A percentile compares a stretch with the other conserved stretches of the same genome.
Conservation (phyloP, 2,797 vertebrate genomes). For the Premnoplex brunnescens region DNA sequence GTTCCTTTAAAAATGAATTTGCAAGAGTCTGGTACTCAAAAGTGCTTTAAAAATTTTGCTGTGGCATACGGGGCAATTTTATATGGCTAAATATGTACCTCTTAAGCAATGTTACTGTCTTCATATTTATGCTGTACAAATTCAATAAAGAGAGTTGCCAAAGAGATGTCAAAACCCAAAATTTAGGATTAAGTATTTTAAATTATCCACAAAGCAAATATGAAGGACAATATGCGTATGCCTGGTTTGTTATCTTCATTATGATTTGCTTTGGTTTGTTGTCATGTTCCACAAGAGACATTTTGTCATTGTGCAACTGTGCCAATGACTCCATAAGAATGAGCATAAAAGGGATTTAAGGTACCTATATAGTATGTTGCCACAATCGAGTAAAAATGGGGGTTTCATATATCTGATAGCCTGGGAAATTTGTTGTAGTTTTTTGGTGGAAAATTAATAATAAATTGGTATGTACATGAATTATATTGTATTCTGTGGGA, state of each 20-base stretch:
- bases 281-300: neutral
- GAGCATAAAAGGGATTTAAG: neutral
- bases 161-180: neutral
- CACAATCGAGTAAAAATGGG: neutral
- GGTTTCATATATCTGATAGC: neutral
- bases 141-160: neutral
- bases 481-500: neutral
- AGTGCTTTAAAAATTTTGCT: neutral
- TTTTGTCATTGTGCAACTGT: neutral
- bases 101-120: neutral
- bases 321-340: neutral
- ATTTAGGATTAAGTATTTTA: neutral
- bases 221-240: accelerated
- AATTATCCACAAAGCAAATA: neutral
- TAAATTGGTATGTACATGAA: neutral
- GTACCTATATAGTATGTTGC: neutral
- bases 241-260: neutral
- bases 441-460: neutral
- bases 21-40: neutral
- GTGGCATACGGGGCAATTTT: neutral
- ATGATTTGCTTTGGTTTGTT: neutral
- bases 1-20: slow-evolving; percentile 28
- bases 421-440: neutral
- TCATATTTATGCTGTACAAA: neutral
- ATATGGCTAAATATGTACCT: neutral